Conservation (phyloP, 2,888 invertebrate species). For the Microplitis manilae region DNA sequence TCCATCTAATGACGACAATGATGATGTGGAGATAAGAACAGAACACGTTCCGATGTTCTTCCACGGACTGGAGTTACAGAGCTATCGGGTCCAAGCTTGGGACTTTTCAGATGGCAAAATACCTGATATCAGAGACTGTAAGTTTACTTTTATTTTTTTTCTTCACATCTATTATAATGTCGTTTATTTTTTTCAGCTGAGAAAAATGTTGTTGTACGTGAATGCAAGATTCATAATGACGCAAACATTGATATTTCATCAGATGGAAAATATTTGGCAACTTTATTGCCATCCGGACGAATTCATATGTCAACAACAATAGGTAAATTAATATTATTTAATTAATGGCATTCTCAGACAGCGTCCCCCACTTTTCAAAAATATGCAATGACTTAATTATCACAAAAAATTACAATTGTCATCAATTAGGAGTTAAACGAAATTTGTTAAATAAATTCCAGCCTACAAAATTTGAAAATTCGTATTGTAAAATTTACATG, state of each 20-base stretch:
- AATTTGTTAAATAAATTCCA: no score
- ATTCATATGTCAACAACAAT: constrained; percentile 81
- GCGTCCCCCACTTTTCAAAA: no score
- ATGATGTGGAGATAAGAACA: constrained; percentile 60
- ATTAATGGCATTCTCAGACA: neutral
- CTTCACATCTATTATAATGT: constrained; percentile 5
- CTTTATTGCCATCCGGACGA: constrained; percentile 82
- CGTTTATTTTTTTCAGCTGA: constrained; percentile 72
- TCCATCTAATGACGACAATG: constrained; percentile 62
- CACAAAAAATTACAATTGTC: no score
- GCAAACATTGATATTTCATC: constrained; percentile 88
- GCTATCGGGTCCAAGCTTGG: constrained; percentile 89
- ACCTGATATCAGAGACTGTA: constrained; percentile 83
- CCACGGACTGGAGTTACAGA: constrained; percentile 65
- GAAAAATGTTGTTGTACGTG: constrained; percentile 84
- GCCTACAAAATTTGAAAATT: no score
- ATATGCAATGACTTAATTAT: no score
- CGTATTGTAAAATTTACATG: no score
- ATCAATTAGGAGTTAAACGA: no score
- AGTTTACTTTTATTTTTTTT: constrained; percentile 61
- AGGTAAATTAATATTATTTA: constrained; percentile 70
- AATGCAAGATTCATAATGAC: constrained; percentile 90
- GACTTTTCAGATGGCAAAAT: constrained; percentile 82
- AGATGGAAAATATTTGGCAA: constrained; percentile 84
- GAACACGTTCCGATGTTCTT: constrained; percentile 59